A percentile compares a stretch with the other conserved stretches of the same genome.
These are phyloP conservation scores for Ophthalmolycus amberensis DNA, from an alignment of 2,113 vertebrate species.

Conservation along the genomic window DNA sequence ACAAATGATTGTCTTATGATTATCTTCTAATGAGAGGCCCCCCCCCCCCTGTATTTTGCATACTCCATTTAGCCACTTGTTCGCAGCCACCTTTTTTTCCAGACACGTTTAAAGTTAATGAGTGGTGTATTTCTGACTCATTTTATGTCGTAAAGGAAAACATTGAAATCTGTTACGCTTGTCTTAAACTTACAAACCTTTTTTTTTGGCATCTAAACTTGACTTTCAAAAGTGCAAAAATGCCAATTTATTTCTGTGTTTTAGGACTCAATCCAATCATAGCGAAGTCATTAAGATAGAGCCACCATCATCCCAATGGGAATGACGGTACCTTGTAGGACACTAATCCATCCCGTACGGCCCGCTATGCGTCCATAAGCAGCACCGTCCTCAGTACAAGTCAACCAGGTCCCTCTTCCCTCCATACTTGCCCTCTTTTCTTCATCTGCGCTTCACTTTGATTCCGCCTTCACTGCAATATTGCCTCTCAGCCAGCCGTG, in stretches of 20 bases:
- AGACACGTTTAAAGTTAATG: too few species aligned
- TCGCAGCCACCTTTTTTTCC: too few species aligned
- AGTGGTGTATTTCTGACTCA: too few species aligned
- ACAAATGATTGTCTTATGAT: too few species aligned
- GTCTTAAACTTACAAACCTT: not conserved
- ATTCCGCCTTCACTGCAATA: conserved; percentile 33
- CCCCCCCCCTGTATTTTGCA: too few species aligned
- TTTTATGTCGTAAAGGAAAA: too few species aligned
- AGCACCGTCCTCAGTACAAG: conserved; percentile 25
- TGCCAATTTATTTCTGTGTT: not conserved
- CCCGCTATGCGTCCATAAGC: not conserved
- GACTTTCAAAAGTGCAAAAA: not conserved
- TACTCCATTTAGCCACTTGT: too few species aligned
- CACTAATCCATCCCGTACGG: conserved; percentile 53
- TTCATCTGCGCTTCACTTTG: conserved; percentile 14
- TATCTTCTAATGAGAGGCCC: too few species aligned
- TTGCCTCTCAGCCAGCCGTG: conserved; percentile 35
- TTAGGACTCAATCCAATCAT: not conserved
- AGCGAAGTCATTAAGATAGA: conserved; percentile 54
- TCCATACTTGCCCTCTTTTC: conserved; percentile 5
- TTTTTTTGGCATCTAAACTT: not conserved
- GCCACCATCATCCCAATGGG: conserved; percentile 30
- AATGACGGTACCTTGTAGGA: conserved; percentile 26
- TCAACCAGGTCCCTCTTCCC: not conserved
- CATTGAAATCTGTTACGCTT: not conserved